phyloP scores from a whole-genome alignment of 2,888 invertebrate genomes.

The Dynastes tityus region DNA sequence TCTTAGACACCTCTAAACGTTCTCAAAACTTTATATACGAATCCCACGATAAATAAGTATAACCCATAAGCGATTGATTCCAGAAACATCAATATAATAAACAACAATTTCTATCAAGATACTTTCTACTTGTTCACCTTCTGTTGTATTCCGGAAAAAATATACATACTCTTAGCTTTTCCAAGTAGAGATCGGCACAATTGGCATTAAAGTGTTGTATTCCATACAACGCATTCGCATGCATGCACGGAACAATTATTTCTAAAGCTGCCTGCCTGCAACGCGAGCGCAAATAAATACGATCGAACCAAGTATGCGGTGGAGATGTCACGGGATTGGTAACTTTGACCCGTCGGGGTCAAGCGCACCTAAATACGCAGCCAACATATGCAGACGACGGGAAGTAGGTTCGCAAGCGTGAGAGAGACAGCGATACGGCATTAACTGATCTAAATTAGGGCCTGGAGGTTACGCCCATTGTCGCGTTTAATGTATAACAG shows the following conservation, averaged over 20 bases:
- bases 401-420: background rate
- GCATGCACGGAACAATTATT: background rate
- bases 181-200: too few relatives aligned
- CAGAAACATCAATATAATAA: too few relatives aligned
- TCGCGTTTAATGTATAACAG: conserved; percentile 35
- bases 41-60: too few relatives aligned
- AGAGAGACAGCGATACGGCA: background rate
- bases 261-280: background rate
- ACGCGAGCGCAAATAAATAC: background rate
- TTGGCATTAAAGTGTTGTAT: too few relatives aligned
- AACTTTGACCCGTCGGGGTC: conserved; percentile 56
- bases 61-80: too few relatives aligned
- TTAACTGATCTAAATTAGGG: conserved; percentile 45
- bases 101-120: too few relatives aligned
- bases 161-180: too few relatives aligned
- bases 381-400: background rate
- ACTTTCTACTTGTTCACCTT: too few relatives aligned
- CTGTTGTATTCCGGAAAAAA: too few relatives aligned
- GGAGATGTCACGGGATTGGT: conserved; percentile 45
- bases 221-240: too few relatives aligned
- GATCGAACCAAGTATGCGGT: conserved; percentile 52
- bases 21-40: too few relatives aligned
- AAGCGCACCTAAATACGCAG: conserved; percentile 40
- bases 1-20: too few relatives aligned
- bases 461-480: conserved; percentile 30